Evolutionary conservation across 2,888 invertebrate genomes (phyloP).

Genomic region (Drosophila meridionalis): DNA sequence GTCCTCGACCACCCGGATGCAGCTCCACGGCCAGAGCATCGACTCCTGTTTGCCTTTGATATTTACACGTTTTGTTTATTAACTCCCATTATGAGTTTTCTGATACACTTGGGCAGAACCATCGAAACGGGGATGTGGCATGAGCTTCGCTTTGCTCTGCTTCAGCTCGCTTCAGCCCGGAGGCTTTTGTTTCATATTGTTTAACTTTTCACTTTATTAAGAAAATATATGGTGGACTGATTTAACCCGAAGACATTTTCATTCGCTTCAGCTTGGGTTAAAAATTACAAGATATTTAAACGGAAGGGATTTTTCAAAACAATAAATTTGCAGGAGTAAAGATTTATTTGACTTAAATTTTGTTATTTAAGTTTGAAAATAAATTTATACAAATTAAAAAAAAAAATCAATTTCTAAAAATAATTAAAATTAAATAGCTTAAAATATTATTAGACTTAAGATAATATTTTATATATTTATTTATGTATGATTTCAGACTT

Average conservation of each 20-base stretch:
- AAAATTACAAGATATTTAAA: not conserved
- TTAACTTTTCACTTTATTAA: constrained; percentile 58
- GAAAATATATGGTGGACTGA: constrained; percentile 17
- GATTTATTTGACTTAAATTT: not conserved
- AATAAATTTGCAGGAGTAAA: not conserved
- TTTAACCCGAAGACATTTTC: constrained; percentile 11
- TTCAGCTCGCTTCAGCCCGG: constrained; percentile 28
- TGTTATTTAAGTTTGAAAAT: not conserved
- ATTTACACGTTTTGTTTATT: constrained; percentile 77
- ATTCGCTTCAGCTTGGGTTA: not conserved
- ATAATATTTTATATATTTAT: too few species aligned
- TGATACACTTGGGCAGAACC: not conserved
- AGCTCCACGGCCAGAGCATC: constrained; percentile 34
- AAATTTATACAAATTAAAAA: not conserved
- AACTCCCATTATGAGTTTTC: constrained; percentile 76
- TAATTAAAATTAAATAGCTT: too few species aligned
- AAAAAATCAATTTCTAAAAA: too few species aligned
- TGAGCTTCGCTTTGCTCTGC: constrained; percentile 2
- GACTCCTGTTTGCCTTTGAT: constrained; percentile 61
- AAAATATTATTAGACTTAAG: too few species aligned
- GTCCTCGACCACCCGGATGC: constrained; percentile 70
- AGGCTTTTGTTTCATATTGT: constrained; percentile 41
- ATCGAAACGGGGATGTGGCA: constrained; percentile 4
- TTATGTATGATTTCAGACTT: too few species aligned
- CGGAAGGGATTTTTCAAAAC: not conserved